Base-by-base conservation (phyloP, 2,797 vertebrate genomes). In the Halcyon smyrnensis region DNA sequence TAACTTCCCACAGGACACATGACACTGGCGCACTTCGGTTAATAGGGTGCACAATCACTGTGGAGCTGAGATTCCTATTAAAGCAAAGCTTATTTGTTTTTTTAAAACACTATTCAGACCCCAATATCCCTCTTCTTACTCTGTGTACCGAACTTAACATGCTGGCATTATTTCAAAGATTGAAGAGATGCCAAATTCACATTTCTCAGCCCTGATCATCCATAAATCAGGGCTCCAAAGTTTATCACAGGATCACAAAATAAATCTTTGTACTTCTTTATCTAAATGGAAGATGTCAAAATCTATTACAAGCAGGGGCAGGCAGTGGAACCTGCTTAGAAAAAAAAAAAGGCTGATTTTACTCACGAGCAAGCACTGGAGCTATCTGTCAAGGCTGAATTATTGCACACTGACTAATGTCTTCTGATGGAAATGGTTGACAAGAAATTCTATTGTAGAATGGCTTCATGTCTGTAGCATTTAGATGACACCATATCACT, bases 231-330 rank as follows among this genome's bases (percentile, higher is more conserved):
- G 63, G 56, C 86, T 95, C 91, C 93, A 68, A 17, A 79, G 94
- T 92, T 95, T 91, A 84, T 94, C 90, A 95, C 81, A 88, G 79
- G 94, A 97, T 95, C 95, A 96, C 57, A 71, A 23, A 46, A 89
- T 90, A 95, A 97, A 86, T 96, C 95, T 90, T 89, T 93, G 88
- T 95, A 70, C 81, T 93, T 86, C 87, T 96, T 90, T 94, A 84
- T 74, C 88, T 87, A 94, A 97, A 97, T 77, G 60, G 70, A 94
- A 93, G 69, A 88, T 93, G 95, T 94, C 95, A 96, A 90, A 93
- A 79, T 73, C 85, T 89, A 87, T 96, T 94, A 96, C 50, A 90
- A 87, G 77, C n/a, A 62, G 75, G 12, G 16, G 62, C 68, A 85
- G 32, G 43, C 7, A 4, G 63, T 59, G 30, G 62, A 70, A 91